These are phyloP conservation scores for Pyrrhosoma nymphula DNA, from an alignment of 2,888 invertebrate genomes.

Conservation along the genomic window DNA sequence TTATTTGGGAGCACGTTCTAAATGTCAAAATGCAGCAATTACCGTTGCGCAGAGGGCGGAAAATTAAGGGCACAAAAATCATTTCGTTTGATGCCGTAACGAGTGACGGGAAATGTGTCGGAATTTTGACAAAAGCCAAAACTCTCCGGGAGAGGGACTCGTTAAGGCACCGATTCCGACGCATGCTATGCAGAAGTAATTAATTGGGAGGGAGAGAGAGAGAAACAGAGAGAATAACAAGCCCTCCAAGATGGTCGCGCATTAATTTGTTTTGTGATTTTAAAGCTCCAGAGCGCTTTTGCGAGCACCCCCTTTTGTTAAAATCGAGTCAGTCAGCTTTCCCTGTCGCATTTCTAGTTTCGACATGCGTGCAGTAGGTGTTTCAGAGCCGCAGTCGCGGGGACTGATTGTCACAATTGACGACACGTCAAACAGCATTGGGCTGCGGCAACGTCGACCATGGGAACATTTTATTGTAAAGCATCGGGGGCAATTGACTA, in stretches of 20 bases:
- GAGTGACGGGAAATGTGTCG: constrained; percentile 7
- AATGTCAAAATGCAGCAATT: background rate
- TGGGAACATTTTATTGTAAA: background rate
- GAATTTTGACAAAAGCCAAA: constrained; percentile 29
- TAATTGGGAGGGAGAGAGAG: constrained; percentile 13
- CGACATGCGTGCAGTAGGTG: background rate
- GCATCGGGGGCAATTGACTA: background rate
- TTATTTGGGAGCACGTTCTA: background rate
- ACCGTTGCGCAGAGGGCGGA: background rate
- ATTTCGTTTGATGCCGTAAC: constrained; percentile 49
- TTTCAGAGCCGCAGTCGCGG: background rate
- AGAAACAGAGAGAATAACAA: constrained; percentile 40
- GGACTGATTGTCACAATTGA: background rate
- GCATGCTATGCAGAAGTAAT: constrained; percentile 32
- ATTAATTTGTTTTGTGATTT: constrained; percentile 14
- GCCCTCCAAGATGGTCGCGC: background rate
- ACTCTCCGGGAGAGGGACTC: background rate
- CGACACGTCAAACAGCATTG: background rate
- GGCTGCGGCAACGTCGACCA: background rate
- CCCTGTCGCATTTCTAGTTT: background rate
- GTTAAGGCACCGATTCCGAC: background rate
- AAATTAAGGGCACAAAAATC: constrained; percentile 19
- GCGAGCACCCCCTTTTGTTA: background rate
- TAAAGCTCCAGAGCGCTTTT: background rate
- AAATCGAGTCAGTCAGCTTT: background rate